Base-by-base conservation (phyloP, 2,113 vertebrate genomes). In the Sclerurus mexicanus region DNA sequence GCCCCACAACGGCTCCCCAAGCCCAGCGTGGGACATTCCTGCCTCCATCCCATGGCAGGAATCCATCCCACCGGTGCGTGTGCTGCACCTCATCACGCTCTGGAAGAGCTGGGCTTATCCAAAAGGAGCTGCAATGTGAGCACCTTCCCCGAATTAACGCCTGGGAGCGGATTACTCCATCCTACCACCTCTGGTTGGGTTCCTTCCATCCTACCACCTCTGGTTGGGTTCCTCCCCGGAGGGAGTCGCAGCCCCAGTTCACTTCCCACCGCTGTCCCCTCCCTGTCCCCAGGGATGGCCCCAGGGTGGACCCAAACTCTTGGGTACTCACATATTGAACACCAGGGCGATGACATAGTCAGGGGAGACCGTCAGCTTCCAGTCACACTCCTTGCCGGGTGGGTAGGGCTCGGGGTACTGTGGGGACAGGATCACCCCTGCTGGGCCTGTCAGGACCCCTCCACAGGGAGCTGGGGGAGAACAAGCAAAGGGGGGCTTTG, bases 381-480 rank as follows among this genome's bases (percentile, higher is more conserved):
- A 99, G 98, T 99, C 99, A 44, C 99, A 99, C 95, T 99, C 99
- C 94, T 99, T 98, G 49, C 99, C 99, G 0, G 99, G 99, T 0
- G 99, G 99, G 74, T 99, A 99, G 0, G 99, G 99, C 91, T 99
- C 99, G 0, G 99, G 99, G 73, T 99, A 99, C 97, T 99, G 99
- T 2, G 99, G 99, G 30, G 99, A 99, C 90, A 99, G 95, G 95
- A 99, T 99, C 87, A 99, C 98, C 46, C 99, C 99, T 0, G 98
- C 98, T 0, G 99, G 99, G 18, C 99, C 99, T 0, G 98, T 99
- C 95, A 99, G 92, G 97, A 99, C 98, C 14, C 99, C 99, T 6
- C 99, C 99, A 3, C 99, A 99, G 4, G 99, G 99, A 96, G 99
- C 99, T 99, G 96, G 28, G 52, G 90, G 85, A 24, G 58, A 63